Base-by-base conservation (phyloP, 2,888 invertebrate species). In the Zonitis immaculata region DNA sequence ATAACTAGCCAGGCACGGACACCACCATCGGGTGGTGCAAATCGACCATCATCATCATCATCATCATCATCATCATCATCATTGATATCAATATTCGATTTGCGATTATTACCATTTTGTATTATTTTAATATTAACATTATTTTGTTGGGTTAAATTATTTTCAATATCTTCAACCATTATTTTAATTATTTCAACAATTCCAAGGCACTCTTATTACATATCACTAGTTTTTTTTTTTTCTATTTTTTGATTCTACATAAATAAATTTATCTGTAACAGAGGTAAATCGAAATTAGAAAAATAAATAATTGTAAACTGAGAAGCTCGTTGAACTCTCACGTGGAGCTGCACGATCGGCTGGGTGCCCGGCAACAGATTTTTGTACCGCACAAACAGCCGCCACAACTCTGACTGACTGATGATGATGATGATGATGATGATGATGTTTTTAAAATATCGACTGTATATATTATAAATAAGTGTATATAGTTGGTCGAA, bases 1-100 rank as follows among this genome's bases (percentile, higher is more conserved):
- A 93, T 83, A 12, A 95, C 87, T 55, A 87, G 76, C 84, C 89
- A 91, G 1, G 91, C 93, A 66, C 89, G 81, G 11, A 82, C 62
- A 0, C 91, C 91, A 9, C 91, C 91, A 75, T 93, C 89, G 0
- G 88, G 86, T 0, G 88, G 86, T 18, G 50, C 43, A 18, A 49
- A 51, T n/a, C 49, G 42, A 25, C 49, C 30, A 12, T 42, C 44
- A 16, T 43, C 47, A 27, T 16, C 45, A 43, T 7, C 9, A 47
- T n/a, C 49, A 42, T 6, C 47, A 39, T 45, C 50, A 35, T 45
- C 42, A 9, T 47, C 32, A 11, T 9, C 42, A 20, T 26, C 14
- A 11, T 5, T 16, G 9, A 32, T 49, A 9, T 51, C 51, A 22
- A 14, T 12, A 32, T 35, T 35, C 1, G 35, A 35, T 35, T 35